Evolutionary conservation across 2,113 vertebrate genomes (phyloP).

Genomic region (Megaceryle maxima): DNA sequence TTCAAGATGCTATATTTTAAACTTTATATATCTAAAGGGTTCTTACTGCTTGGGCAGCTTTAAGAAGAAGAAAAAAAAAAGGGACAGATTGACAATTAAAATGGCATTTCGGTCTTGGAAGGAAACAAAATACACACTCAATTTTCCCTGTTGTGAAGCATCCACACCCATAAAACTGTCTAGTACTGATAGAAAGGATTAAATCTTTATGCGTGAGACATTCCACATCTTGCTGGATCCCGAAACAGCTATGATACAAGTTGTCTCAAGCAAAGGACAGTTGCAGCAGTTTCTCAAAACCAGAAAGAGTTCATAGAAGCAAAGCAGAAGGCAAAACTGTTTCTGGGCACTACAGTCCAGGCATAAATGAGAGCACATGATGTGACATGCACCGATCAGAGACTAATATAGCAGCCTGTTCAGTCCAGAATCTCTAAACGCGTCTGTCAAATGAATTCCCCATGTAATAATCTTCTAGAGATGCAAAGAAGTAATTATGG

Average conservation of each 20-base stretch:
- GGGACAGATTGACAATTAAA: neutral
- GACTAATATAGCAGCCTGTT: neutral
- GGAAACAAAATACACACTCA: neutral
- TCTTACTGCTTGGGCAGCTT: neutral
- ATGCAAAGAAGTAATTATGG: conserved; percentile 11
- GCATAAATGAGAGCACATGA: neutral
- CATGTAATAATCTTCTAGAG: neutral
- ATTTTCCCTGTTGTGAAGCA: conserved; percentile 1
- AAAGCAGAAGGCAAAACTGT: conserved; percentile 20
- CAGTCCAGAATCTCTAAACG: neutral
- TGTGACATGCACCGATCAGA: neutral
- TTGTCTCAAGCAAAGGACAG: neutral
- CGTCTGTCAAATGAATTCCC: conserved; percentile 27
- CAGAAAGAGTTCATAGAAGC: neutral
- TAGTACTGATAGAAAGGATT: neutral
- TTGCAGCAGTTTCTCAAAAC: neutral
- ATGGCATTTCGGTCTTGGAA: neutral
- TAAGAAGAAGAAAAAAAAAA: no score
- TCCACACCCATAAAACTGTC: neutral
- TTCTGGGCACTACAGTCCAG: neutral
- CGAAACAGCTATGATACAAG: neutral
- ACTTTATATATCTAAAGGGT: neutral
- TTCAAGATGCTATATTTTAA: neutral
- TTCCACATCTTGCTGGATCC: neutral
- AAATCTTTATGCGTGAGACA: neutral